Evolutionary conservation across 2,113 vertebrate genomes (phyloP), one percentile per base, ranked within the genome.

Genomic region (Scomber scombrus): DNA sequence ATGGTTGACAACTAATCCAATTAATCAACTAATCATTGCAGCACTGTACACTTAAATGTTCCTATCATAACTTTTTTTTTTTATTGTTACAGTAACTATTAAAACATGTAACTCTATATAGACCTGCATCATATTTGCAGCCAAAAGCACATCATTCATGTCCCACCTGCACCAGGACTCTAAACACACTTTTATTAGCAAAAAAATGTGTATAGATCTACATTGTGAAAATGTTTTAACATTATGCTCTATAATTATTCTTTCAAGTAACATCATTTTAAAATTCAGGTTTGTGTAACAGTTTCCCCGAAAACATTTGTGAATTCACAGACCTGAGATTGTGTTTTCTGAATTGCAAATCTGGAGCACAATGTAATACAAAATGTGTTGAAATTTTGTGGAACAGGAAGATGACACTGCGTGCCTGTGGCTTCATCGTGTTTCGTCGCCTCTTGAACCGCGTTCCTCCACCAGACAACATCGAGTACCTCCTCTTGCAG

Each of bases 341-440:
- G 13, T n/a, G 18, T 60, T 19, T 21, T 45, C 71, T 63, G 9
- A 2, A 40, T 7, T 9, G 3, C 12, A 47, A 67, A 21, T 3
- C 5, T 55, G 4, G 0, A 76, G 14, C 23, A 21, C 7, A 49
- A 47, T 5, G 0, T 26, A 49, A 78, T 54, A 2, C 19, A 26
- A 50, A 11, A 31, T 72, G 6, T 85, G 13, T 65, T 75, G 18
- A n/a, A 13, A 15, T 11, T 57, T n/a, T 57, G 11, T 55, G 51
- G 1, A 68, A 69, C 80, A 86, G 77, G 54, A 60, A 72, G 65
- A 93, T 98, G 98, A 94, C 95, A 3, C 76, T 98, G 51, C 93
- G 97, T 76, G 98, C 98, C 0, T 98, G 98, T 91, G 98, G 98
- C 64, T 93, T 99, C 87, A 97, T 99, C 80, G 93, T 99, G 89